Evolutionary conservation across 1,140 invertebrate species (phyloP).

Genomic region (Apolygus lucorum): DNA sequence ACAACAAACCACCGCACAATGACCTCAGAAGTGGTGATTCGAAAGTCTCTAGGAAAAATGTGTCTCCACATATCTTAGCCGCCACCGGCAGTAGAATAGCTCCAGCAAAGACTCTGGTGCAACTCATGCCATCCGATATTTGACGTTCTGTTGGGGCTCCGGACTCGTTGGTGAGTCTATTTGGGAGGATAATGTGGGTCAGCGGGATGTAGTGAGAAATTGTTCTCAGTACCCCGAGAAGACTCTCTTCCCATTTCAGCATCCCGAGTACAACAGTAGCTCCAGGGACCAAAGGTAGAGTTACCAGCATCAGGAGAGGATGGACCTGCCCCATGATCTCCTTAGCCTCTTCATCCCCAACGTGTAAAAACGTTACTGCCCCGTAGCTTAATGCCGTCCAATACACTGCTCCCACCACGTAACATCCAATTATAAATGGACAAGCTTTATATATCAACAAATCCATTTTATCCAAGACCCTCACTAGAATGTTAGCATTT

Average conservation of each 20-base stretch:
- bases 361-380: background rate
- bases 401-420: background rate
- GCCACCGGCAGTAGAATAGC: background rate
- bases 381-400: background rate
- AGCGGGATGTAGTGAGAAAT: constrained; percentile 86
- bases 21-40: background rate
- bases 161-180: background rate
- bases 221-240: constrained; percentile 78
- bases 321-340: constrained; percentile 82
- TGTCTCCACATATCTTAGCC: background rate
- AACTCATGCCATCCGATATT: background rate
- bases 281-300: background rate
- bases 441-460: background rate
- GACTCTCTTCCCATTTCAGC: constrained; percentile 89
- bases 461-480: background rate
- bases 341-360: constrained; percentile 39
- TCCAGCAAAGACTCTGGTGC: background rate
- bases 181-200: constrained; percentile 54
- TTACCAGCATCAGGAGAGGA: constrained; percentile 42
- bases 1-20: background rate
- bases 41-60: background rate
- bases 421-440: background rate
- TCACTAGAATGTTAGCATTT: background rate
- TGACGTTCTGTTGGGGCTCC: background rate
- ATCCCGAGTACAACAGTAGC: constrained; percentile 38